These are phyloP conservation scores for Scaptomyza cyrtandrae DNA, from an alignment of 2,888 invertebrate genomes.

Conservation along the genomic window DNA sequence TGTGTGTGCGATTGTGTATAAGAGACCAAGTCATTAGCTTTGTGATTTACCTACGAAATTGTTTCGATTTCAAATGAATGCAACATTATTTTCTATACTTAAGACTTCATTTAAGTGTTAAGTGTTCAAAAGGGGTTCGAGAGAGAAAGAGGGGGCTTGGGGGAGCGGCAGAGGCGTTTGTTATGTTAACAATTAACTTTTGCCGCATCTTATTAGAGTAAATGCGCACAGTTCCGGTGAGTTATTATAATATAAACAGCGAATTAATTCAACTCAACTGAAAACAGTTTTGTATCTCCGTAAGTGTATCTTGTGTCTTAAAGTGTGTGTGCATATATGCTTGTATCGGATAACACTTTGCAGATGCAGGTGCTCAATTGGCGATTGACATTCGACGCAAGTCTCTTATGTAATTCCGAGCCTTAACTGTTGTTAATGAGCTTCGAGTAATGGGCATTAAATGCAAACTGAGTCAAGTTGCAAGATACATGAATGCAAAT, in stretches of 20 bases:
- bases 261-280: slow-evolving; percentile 14
- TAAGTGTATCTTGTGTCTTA: slow-evolving; percentile 5
- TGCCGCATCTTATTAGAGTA: slow-evolving; percentile 63
- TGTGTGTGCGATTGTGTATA: slow-evolving; percentile 1
- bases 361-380: slow-evolving; percentile 30
- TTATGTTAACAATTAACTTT: slow-evolving; percentile 35
- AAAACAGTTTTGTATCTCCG: slow-evolving; percentile 38
- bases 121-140: not conserved
- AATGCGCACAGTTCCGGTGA: slow-evolving; percentile 69
- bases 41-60: slow-evolving; percentile 41
- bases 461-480: slow-evolving; percentile 29
- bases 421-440: slow-evolving; percentile 42
- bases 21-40: slow-evolving; percentile 19
- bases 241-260: slow-evolving; percentile 30
- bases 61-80: slow-evolving; percentile 42
- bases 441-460: slow-evolving; percentile 7
- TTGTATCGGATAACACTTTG: slow-evolving; percentile 8
- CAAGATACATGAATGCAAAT: slow-evolving; percentile 29
- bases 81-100: slow-evolving; percentile 9
- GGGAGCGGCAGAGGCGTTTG: not conserved
- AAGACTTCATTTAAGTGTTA: slow-evolving; percentile 24
- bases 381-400: slow-evolving; percentile 34
- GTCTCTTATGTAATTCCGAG: slow-evolving; percentile 16
- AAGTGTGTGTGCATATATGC: not conserved
- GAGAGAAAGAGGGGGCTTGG: not conserved